Evolutionary conservation across 2,113 vertebrate species (phyloP), one percentile per base, ranked within the genome.

Genomic region (Entosphenus tridentatus): DNA sequence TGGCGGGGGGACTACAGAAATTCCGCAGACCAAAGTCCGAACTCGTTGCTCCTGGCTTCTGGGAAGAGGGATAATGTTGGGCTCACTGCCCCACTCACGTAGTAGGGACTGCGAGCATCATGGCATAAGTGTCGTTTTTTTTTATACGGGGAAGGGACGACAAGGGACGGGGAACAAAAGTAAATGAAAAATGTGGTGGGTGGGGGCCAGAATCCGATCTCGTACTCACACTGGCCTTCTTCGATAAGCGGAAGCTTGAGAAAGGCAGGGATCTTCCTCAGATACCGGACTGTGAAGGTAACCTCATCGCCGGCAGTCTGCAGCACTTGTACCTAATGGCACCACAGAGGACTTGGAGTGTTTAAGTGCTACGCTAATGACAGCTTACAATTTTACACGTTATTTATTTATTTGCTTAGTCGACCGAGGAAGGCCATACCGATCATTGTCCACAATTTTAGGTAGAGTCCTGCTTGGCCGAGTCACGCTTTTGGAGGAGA

Each of bases 251-350:
- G 89, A 75, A 96, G 86, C 78, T 89, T 93, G 71, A 96, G 82
- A 79, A 96, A 96, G 54, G 88, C 86, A 70, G 90, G 89, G 39
- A 87, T 86, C 75, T 91, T 87, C 80, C 86, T 85, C 78, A 92
- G 84, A 78, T 91, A 90, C 75, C 87, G 83, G 73, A 96, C 89
- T 10, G 86, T 87, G 79, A 96, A 76, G 76, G 86, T 86, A 78
- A 96, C 88, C 78, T 95, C 86, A 75, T 91, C 83, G 57, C 90
- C 90, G 57, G 90, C 88, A 13, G 87, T 93, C 74, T 87, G 80
- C 78, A 96, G 75, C 73, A 96, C 84, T 75, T 86, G 86, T 75
- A 96, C 90, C 90, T 96, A 82, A 73, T 72, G 73, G 69, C 68
- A 56, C 69, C 72, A 80, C 57, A 77, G 78, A 79, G 73, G 75